phyloP scores from a whole-genome alignment of 1,140 invertebrate genomes.

The Aethina tumida region DNA sequence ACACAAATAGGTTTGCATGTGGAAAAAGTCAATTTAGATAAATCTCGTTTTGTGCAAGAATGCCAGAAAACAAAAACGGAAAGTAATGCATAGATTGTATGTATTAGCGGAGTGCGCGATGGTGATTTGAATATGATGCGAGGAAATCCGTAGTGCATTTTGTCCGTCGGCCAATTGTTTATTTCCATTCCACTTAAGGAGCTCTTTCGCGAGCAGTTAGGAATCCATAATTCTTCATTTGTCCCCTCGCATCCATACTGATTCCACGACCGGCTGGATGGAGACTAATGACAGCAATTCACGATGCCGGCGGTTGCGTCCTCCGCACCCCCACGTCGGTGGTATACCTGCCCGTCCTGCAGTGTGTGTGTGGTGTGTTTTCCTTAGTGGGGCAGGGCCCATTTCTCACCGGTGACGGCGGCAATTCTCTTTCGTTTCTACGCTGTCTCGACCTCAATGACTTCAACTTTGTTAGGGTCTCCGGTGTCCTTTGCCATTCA shows the following conservation, averaged over 20 bases:
- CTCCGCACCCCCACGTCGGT: too few species aligned
- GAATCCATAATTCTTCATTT: conserved; percentile 35
- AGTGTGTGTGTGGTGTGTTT: conserved; percentile 27
- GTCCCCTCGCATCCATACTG: conserved; percentile 25
- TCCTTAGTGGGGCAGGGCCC: conserved; percentile 21
- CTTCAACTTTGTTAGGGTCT: conserved; percentile 28
- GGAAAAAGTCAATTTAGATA: too few species aligned
- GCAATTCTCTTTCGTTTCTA: conserved; percentile 27
- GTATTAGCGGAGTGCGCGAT: too few species aligned
- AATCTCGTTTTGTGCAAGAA: too few species aligned
- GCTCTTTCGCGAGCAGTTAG: conserved; percentile 22
- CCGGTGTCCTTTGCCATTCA: conserved; percentile 15
- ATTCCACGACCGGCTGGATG: conserved; percentile 26
- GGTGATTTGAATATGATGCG: too few species aligned
- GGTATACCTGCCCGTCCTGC: conserved; percentile 27
- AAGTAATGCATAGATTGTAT: too few species aligned
- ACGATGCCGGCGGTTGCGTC: conserved; percentile 25
- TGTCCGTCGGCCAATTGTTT: too few species aligned
- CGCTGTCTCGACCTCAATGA: conserved; percentile 28
- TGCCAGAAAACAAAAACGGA: too few species aligned
- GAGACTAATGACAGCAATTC: conserved; percentile 33
- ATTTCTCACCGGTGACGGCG: conserved; percentile 32
- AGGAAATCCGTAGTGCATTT: too few species aligned
- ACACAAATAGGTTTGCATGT: too few species aligned
- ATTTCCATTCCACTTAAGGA: conserved; percentile 28